Conservation (phyloP, 2,888 invertebrate genomes). For the Epinotia ramella region DNA sequence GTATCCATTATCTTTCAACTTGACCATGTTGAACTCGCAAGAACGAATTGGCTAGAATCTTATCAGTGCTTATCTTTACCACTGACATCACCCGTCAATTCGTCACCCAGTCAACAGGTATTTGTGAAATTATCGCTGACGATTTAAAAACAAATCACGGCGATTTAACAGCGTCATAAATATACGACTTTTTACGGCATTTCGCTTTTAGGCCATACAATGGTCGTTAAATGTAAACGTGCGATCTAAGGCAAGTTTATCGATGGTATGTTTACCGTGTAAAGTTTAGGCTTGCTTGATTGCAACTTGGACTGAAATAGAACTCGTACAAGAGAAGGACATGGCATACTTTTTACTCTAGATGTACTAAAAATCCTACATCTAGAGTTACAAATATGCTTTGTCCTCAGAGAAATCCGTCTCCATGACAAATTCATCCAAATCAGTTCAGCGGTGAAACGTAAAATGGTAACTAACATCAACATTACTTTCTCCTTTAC, state of each 20-base stretch:
- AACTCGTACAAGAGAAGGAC: background rate
- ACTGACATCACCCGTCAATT: conserved; percentile 23
- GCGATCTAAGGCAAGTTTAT: background rate
- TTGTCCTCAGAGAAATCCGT: no score
- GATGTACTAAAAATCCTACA: no score
- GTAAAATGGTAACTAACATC: no score
- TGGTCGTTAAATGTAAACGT: conserved; percentile 4
- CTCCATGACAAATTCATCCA: no score
- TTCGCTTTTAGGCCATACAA: conserved; percentile 13
- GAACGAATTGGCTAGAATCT: conserved; percentile 18
- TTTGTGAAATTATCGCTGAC: conserved; percentile 16
- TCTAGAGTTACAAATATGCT: no score
- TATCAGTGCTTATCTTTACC: conserved; percentile 30
- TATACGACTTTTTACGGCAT: conserved; percentile 14
- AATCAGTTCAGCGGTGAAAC: no score
- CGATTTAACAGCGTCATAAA: conserved; percentile 11
- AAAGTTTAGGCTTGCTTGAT: background rate
- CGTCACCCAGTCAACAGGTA: conserved; percentile 18
- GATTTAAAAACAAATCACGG: conserved; percentile 11
- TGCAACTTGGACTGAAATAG: background rate
- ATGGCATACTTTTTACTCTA: no score
- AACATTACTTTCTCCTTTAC: no score
- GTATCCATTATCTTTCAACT: conserved; percentile 21
- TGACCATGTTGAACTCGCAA: conserved; percentile 19
- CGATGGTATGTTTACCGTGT: background rate